Evolutionary conservation across 2,888 invertebrate genomes (phyloP).

Genomic region (Trachelus tabidus): DNA sequence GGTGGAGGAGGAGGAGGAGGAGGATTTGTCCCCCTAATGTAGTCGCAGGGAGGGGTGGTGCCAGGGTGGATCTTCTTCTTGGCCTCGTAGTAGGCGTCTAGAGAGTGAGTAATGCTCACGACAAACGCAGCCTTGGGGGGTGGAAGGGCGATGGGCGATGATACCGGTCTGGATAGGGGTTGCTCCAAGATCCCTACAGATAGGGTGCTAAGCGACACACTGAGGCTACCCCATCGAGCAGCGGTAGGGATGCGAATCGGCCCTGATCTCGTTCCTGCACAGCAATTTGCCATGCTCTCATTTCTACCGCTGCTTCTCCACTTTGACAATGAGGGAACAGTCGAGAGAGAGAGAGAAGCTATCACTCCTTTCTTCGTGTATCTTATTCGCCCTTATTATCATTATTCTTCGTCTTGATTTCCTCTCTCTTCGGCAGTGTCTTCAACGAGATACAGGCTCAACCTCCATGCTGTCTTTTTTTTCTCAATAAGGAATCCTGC

Average conservation of each 20-base stretch:
- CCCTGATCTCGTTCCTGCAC: conserved; percentile 44
- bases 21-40: conserved; percentile 65
- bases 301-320: no score
- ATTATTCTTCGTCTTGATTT: no score
- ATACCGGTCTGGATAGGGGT: not conserved
- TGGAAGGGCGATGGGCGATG: conserved; percentile 18
- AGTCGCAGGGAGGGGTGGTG: conserved; percentile 55
- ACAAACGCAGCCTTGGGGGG: conserved; percentile 63
- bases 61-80: conserved; percentile 13
- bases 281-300: conserved; percentile 53
- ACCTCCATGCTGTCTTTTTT: no score
- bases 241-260: conserved; percentile 23
- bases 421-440: no score
- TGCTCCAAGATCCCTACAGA: conserved; percentile 57
- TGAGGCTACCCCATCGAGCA: conserved; percentile 47
- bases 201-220: conserved; percentile 66
- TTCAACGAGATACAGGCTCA: no score
- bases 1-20: conserved; percentile 12
- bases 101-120: conserved; percentile 66
- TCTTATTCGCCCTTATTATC: no score
- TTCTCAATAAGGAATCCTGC: no score
- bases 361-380: no score
- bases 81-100: conserved; percentile 55
- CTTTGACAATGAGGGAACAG: no score
- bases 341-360: no score